Evolutionary conservation across 2,113 vertebrate species (phyloP).

Genomic region (Nibea coibor): DNA sequence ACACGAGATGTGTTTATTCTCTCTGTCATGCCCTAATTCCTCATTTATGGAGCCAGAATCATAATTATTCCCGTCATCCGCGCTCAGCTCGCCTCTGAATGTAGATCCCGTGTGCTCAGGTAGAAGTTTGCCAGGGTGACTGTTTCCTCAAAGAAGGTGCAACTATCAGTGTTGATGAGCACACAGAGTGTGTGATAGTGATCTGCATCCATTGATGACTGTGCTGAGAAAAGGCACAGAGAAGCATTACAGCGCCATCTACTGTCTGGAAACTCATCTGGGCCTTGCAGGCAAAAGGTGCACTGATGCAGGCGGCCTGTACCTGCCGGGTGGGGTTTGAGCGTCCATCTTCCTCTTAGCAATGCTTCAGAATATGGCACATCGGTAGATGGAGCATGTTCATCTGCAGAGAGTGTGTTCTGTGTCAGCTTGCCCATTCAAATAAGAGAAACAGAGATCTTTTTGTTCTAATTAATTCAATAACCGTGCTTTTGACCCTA

Average conservation of each 20-base stretch:
- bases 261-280: conserved; percentile 54
- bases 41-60: neutral
- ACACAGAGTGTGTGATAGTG: conserved; percentile 33
- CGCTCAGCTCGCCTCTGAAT: neutral
- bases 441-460: neutral
- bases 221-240: conserved; percentile 21
- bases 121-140: neutral
- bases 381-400: neutral
- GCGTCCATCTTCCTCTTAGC: neutral
- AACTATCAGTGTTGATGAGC: conserved; percentile 21
- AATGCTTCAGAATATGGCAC: neutral
- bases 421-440: neutral
- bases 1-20: conserved; percentile 2
- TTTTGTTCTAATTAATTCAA: neutral
- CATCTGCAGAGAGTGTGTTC: neutral
- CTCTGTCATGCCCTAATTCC: conserved; percentile 13
- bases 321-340: conserved; percentile 33
- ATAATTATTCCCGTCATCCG: neutral
- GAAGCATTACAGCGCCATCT: conserved; percentile 75
- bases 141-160: neutral
- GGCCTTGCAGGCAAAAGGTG: neutral
- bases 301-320: neutral
- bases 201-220: conserved; percentile 42
- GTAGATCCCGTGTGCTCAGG: neutral
- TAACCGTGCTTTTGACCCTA: conserved; percentile 4